Conservation (phyloP, 2,888 invertebrate species). For the Escarpia spicata region DNA sequence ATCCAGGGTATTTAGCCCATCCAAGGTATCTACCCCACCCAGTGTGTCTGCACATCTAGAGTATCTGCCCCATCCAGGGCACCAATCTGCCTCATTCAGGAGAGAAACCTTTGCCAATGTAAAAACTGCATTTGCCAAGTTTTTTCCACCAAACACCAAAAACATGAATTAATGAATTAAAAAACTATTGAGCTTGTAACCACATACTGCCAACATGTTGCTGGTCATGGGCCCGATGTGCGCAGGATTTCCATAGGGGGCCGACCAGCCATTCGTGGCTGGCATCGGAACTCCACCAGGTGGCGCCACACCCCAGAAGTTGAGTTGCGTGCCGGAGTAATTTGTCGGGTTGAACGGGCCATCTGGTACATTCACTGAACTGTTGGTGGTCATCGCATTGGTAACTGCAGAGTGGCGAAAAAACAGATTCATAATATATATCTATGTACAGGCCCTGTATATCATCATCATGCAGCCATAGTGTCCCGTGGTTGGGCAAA, state of each 20-base stretch:
- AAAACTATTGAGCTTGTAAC: background rate
- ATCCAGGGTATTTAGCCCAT: too few species aligned
- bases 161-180: background rate
- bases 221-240: conserved; percentile 63
- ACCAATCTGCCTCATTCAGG: too few species aligned
- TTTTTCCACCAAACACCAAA: too few species aligned
- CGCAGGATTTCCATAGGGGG: conserved; percentile 43
- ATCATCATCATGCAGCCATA: too few species aligned
- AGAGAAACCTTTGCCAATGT: too few species aligned
- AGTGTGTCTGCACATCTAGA: too few species aligned
- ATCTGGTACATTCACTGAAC: conserved; percentile 52
- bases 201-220: conserved; percentile 54
- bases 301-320: conserved; percentile 63
- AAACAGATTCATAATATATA: background rate
- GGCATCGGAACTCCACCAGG: conserved; percentile 26
- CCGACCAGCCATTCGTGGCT: background rate
- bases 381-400: background rate
- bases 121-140: too few species aligned
- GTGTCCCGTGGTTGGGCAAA: too few species aligned
- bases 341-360: conserved; percentile 64
- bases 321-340: conserved; percentile 66
- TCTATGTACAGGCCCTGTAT: too few species aligned
- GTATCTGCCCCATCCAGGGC: too few species aligned
- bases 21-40: too few species aligned
- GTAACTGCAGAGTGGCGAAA: background rate